Conservation (phyloP, 2,797 vertebrate species). For the Thunnus albacares region DNA sequence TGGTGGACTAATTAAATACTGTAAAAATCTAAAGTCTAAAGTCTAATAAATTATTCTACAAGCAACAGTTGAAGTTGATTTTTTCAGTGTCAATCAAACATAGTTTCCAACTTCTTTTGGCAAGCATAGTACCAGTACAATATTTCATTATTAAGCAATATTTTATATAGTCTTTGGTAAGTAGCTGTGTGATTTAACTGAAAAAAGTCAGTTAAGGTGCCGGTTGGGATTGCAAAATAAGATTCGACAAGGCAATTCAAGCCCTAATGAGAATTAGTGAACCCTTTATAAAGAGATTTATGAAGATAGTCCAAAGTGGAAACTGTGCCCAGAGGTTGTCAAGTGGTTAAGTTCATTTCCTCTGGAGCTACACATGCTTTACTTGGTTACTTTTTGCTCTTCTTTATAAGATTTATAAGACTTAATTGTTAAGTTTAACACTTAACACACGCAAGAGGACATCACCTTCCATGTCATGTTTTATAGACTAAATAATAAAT, state of each 20-base stretch:
- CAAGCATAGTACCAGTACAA: conserved; percentile 11
- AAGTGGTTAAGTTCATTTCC: conserved; percentile 18
- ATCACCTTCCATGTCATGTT: background rate
- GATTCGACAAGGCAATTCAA: conserved; percentile 45
- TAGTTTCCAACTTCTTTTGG: background rate
- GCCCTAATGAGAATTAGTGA: conserved; percentile 46
- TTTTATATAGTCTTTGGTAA: background rate
- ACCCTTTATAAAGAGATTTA: conserved; percentile 51
- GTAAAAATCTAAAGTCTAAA: background rate
- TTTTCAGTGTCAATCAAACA: background rate
- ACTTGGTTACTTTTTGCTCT: background rate
- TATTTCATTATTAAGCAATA: background rate
- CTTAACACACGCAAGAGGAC: background rate
- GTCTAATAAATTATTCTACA: conserved; percentile 14
- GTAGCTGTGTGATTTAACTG: conserved; percentile 11
- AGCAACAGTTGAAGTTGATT: background rate
- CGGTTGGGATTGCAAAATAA: conserved; percentile 50
- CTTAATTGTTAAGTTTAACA: background rate
- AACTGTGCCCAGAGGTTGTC: conserved; percentile 10
- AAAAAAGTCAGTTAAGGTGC: conserved; percentile 38
- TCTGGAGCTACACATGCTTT: background rate
- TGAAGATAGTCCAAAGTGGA: conserved; percentile 40
- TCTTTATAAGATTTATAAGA: background rate
- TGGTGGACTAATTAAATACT: background rate
- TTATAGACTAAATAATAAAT: background rate